These are phyloP conservation scores for Epizoanthus scotinus DNA, from an alignment of 92 coral and sea anemone species.

Conservation along the genomic window DNA sequence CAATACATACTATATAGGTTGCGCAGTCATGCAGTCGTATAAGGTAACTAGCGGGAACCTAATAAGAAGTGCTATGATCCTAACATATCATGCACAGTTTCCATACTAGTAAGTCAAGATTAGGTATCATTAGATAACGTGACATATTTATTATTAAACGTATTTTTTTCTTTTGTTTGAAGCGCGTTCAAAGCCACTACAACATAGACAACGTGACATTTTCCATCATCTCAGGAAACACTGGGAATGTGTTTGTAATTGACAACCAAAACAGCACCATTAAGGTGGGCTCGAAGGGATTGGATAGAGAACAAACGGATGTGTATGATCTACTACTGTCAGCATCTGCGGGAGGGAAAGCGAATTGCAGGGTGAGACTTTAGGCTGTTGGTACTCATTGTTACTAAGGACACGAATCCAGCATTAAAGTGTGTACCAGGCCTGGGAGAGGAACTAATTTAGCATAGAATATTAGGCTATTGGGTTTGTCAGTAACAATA, in stretches of 20 bases:
- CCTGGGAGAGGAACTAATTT: too few species aligned
- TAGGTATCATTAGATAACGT: too few species aligned
- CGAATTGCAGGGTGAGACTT: conserved; percentile 12
- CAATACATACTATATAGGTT: too few species aligned
- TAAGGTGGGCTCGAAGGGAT: conserved; percentile 18
- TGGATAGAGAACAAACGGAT: conserved; percentile 13
- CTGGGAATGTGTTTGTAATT: conserved; percentile 17
- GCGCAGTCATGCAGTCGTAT: too few species aligned
- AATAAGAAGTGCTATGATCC: too few species aligned
- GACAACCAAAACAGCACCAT: conserved; percentile 9
- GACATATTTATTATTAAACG: too few species aligned
- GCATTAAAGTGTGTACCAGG: too few species aligned
- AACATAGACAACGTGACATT: conserved; percentile 18
- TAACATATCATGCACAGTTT: not conserved
- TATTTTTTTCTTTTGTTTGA: not conserved
- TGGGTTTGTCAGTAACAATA: too few species aligned
- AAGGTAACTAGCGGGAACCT: too few species aligned
- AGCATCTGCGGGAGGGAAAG: conserved; percentile 6
- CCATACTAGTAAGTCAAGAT: too few species aligned
- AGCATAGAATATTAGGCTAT: too few species aligned
- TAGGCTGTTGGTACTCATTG: not conserved
- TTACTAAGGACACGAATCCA: too few species aligned
- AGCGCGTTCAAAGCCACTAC: conserved; percentile 17
- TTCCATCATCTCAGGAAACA: conserved; percentile 20
- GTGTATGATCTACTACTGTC: not conserved